Evolutionary conservation across 2,797 vertebrate genomes (phyloP).

Genomic region (Protonibea diacanthus): DNA sequence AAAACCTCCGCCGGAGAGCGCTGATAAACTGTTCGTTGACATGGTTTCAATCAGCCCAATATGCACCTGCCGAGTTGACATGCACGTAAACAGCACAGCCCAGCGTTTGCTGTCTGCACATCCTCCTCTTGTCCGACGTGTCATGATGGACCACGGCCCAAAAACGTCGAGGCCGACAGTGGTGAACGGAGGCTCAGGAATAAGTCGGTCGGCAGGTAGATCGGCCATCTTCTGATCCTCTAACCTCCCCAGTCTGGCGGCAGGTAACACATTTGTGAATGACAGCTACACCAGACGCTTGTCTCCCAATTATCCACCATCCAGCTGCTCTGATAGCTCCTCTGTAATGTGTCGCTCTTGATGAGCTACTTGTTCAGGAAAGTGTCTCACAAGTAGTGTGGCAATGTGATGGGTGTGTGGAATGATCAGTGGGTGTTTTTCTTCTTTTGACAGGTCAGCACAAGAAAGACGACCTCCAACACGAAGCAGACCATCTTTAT

Average conservation of each 20-base stretch:
- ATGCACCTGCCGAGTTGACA: constrained; percentile 25
- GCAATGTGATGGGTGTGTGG: constrained; percentile 4
- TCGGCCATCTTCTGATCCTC: constrained; percentile 23
- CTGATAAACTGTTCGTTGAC: constrained; percentile 27
- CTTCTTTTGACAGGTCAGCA: constrained; percentile 1
- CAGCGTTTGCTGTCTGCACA: background rate
- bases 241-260: background rate
- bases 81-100: constrained; percentile 17
- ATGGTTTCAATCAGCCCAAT: constrained; percentile 22
- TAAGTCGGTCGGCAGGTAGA: background rate
- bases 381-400: constrained; percentile 14
- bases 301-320: constrained; percentile 18
- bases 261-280: constrained; percentile 31
- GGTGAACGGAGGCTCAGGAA: constrained; percentile 23
- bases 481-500: constrained; percentile 3
- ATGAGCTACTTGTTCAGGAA: constrained; percentile 31
- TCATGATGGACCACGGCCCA: constrained; percentile 12
- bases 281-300: constrained; percentile 26
- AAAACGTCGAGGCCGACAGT: constrained; percentile 23
- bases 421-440: constrained; percentile 34
- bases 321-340: constrained; percentile 12
- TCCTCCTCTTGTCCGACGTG: constrained; percentile 7
- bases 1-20: background rate
- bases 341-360: constrained; percentile 21
- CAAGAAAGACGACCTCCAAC: background rate